Evolutionary conservation across 2,113 vertebrate genomes (phyloP).

Genomic region (Pholis gunnellus): DNA sequence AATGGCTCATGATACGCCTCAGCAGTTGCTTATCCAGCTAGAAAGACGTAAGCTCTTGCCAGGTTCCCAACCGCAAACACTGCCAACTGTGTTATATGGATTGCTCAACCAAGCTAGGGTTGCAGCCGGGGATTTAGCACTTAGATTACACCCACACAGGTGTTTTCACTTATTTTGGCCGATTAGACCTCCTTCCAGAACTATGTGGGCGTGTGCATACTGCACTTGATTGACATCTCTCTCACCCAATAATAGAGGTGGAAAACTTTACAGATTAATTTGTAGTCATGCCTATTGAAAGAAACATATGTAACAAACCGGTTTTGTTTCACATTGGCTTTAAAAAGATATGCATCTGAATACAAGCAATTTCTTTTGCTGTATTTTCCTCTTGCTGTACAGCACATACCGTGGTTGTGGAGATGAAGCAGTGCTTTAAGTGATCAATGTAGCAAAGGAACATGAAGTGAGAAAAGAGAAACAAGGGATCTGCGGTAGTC

Average conservation of each 20-base stretch:
- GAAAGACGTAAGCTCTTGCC: constrained; percentile 11
- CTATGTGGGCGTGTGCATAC: neutral
- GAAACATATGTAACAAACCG: neutral
- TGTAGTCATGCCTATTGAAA: neutral
- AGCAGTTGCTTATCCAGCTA: constrained; percentile 6
- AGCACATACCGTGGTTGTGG: neutral
- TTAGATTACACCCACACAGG: constrained; percentile 1
- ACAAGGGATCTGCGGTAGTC: neutral
- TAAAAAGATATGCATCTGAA: neutral
- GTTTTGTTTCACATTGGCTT: neutral
- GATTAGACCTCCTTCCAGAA: constrained; percentile 9
- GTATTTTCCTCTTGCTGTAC: neutral
- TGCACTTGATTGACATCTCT: neutral
- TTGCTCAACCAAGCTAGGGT: neutral
- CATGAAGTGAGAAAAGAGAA: neutral
- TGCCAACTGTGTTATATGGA: constrained; percentile 11
- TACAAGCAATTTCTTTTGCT: neutral
- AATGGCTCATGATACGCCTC: constrained; percentile 9
- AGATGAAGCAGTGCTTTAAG: neutral
- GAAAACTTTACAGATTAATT: neutral
- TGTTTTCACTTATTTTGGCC: constrained; percentile 16
- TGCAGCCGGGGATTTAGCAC: neutral
- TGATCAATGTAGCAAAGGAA: neutral
- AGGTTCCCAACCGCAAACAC: neutral
- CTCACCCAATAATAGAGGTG: neutral